Conservation (phyloP, 2,888 invertebrate species). For the Leucophenga montana region DNA sequence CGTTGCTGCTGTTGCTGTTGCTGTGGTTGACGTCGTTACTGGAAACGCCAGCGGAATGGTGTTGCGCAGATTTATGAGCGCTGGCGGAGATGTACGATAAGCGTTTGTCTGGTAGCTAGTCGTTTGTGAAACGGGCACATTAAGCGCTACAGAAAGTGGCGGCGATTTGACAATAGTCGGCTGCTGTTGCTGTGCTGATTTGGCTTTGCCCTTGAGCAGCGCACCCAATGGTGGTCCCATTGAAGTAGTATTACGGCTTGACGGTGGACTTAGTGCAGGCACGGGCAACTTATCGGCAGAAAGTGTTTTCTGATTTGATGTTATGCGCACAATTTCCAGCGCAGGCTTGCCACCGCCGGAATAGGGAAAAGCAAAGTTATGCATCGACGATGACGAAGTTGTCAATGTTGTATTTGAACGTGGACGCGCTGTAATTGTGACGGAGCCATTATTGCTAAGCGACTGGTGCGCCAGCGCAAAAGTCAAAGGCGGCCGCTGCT, state of each 20-base stretch:
- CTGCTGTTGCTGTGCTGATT: constrained; percentile 38
- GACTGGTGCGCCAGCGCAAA: constrained; percentile 37
- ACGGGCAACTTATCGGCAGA: constrained; percentile 34
- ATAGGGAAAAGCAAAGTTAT: constrained; percentile 31
- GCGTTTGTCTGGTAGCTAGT: constrained; percentile 47
- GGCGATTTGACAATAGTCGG: constrained; percentile 58
- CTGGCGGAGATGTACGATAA: constrained; percentile 65
- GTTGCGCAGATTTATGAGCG: constrained; percentile 66
- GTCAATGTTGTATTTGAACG: constrained; percentile 36
- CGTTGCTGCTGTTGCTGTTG: constrained; percentile 41
- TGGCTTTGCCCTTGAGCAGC: constrained; percentile 73
- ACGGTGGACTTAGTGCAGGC: constrained; percentile 48
- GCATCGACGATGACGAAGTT: constrained; percentile 23
- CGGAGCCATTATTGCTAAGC: constrained; percentile 32
- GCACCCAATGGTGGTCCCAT: constrained; percentile 75
- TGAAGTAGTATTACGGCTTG: constrained; percentile 70
- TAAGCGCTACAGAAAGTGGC: constrained; percentile 53
- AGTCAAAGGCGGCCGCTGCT: constrained; percentile 42
- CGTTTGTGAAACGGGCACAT: constrained; percentile 38
- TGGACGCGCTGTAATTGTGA: constrained; percentile 48
- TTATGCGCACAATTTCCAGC: constrained; percentile 67
- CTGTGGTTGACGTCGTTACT: constrained; percentile 44
- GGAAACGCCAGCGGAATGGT: constrained; percentile 50
- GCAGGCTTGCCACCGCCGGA: constrained; percentile 51
- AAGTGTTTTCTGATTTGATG: constrained; percentile 43